A percentile compares a stretch with the other conserved stretches of the same genome.
Evolutionary conservation across 2,113 vertebrate species (phyloP).

Genomic region (Climacteris rufus): DNA sequence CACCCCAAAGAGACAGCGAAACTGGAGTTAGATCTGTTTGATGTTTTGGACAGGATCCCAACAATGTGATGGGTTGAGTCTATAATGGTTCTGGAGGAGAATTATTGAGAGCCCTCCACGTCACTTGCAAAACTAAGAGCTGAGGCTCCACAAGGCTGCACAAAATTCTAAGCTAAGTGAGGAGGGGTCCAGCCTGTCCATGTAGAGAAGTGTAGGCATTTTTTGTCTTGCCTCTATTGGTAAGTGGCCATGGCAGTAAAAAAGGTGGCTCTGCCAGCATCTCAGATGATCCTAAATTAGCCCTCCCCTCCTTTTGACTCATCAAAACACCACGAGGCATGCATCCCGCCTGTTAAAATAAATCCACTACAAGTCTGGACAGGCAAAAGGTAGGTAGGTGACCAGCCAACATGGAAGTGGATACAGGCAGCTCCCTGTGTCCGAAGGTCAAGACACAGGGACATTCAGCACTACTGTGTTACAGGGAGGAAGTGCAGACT

Average conservation of each 20-base stretch:
- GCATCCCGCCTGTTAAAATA: background rate
- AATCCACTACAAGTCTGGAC: background rate
- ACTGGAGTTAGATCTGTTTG: background rate
- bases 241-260: background rate
- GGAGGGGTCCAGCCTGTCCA: background rate
- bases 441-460: background rate
- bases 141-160: background rate
- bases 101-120: background rate
- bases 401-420: background rate
- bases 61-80: background rate
- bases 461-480: background rate
- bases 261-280: background rate
- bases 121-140: background rate
- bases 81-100: background rate
- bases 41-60: background rate
- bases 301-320: background rate
- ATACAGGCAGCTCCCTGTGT: background rate
- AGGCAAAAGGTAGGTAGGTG: background rate
- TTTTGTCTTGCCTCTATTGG: background rate
- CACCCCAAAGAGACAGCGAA: background rate
- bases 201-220: fast-evolving
- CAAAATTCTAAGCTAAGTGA: background rate
- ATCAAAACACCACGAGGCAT: background rate
- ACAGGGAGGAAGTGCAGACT: background rate
- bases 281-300: background rate